phyloP scores from a whole-genome alignment of 2,797 vertebrate species.

The Taeniopygia guttata region DNA sequence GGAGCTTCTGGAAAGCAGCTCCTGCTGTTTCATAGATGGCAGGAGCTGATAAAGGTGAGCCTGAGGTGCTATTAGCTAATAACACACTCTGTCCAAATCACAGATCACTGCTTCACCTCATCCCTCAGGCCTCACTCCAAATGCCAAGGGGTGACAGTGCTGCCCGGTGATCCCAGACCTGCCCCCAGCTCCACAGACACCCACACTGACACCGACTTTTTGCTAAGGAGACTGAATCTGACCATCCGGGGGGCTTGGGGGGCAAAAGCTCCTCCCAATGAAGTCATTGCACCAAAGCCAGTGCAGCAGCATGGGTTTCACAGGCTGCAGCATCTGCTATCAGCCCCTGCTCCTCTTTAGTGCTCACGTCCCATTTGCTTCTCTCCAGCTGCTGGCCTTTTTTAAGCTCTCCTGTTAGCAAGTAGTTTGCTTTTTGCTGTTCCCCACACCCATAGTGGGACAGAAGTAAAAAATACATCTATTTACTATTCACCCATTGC shows the following conservation, averaged over 20 bases:
- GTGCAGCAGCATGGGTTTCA: accelerated
- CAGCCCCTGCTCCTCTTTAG: background rate
- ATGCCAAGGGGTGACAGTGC: accelerated
- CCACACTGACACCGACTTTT: accelerated
- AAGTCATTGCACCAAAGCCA: background rate
- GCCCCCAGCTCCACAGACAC: background rate
- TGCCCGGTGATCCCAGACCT: accelerated
- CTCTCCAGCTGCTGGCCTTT: background rate
- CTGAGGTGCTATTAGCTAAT: background rate
- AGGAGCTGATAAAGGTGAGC: background rate
- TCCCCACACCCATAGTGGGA: background rate
- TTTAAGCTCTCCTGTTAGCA: background rate
- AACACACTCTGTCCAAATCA: background rate
- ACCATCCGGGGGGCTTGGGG: accelerated
- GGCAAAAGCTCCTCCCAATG: accelerated
- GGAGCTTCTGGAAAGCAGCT: background rate
- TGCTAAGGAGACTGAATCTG: background rate
- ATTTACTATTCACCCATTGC: background rate
- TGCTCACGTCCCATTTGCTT: background rate
- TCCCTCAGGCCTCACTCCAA: background rate
- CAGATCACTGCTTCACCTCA: background rate
- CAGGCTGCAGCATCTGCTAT: accelerated
- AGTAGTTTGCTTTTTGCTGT: background rate
- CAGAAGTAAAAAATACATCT: background rate
- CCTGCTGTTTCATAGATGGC: accelerated